Evolutionary conservation across 2,113 vertebrate genomes (phyloP).

Genomic region (Lophura nycthemera): DNA sequence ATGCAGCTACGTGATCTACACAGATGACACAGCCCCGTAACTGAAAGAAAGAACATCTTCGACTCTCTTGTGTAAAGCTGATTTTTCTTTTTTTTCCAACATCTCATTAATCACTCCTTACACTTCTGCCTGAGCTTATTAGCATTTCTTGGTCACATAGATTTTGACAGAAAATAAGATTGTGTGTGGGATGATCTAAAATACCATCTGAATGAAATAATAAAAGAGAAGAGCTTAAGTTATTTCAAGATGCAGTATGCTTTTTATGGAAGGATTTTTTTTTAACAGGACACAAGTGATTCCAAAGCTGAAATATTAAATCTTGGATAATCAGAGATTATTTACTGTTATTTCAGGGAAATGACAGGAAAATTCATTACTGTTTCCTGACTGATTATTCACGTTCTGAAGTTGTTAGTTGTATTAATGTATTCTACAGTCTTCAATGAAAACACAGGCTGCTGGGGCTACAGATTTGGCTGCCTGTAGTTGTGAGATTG

Average conservation of each 20-base stretch:
- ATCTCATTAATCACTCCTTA: neutral
- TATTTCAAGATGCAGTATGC: neutral
- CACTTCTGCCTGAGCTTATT: neutral
- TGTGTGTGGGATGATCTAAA: neutral
- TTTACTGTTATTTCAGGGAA: neutral
- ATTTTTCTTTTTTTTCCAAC: neutral
- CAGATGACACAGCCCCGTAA: neutral
- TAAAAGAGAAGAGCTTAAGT: neutral
- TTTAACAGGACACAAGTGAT: neutral
- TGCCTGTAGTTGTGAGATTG: neutral
- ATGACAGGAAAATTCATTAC: neutral
- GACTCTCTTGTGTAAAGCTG: neutral
- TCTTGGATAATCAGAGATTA: neutral
- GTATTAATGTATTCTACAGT: no score
- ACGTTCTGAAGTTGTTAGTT: neutral
- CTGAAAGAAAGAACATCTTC: neutral
- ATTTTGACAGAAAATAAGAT: neutral
- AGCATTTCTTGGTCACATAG: neutral
- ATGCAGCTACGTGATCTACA: neutral
- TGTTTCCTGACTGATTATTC: neutral
- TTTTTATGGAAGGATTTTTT: neutral
- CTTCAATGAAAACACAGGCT: neutral
- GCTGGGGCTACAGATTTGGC: neutral
- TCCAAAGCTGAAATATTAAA: neutral
- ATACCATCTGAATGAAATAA: neutral